Conservation (phyloP, 2,113 vertebrate genomes). For the Puntigrus tetrazona region DNA sequence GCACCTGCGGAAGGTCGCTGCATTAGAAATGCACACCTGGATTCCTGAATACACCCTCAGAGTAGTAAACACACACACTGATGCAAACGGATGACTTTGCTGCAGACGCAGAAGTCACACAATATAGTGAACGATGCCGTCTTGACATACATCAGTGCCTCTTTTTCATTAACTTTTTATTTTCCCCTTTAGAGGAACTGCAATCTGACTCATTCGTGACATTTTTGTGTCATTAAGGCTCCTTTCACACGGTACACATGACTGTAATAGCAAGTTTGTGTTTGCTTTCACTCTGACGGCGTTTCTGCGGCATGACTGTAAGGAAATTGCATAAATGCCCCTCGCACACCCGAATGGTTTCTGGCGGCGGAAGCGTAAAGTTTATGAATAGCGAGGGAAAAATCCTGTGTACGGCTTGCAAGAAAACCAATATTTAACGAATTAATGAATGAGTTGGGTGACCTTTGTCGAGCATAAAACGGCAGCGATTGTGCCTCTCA, state of each 20-base stretch:
- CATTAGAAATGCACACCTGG: background rate
- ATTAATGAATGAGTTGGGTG: background rate
- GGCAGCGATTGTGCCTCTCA: background rate
- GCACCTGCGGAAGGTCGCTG: background rate
- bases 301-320: background rate
- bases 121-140: background rate
- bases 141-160: background rate
- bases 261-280: background rate
- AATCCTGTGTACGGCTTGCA: background rate
- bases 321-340: background rate
- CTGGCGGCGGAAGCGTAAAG: background rate
- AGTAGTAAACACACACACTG: background rate
- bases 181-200: no score
- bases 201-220: background rate
- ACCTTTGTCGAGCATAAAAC: background rate
- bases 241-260: background rate
- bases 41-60: background rate
- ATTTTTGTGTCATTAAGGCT: background rate
- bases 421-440: background rate
- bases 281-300: background rate
- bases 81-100: background rate
- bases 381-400: background rate
- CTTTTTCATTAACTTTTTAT: background rate
- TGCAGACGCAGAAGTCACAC: background rate
- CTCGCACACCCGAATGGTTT: background rate